phyloP scores from a whole-genome alignment of 2,888 invertebrate species.

The Poecilus cupreus region DNA sequence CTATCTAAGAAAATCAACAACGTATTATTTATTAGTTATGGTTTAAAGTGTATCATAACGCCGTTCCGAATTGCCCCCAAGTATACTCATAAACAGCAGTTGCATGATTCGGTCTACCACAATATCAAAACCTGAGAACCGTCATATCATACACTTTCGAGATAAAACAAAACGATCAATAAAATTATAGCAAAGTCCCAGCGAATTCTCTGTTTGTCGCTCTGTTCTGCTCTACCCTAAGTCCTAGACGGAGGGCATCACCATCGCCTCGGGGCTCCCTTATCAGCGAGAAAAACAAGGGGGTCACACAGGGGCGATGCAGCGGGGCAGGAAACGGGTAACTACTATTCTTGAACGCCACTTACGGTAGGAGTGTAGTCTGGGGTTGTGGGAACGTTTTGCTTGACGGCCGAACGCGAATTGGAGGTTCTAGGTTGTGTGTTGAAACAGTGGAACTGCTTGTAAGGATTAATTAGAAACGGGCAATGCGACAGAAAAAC shows the following conservation, averaged over 20 bases:
- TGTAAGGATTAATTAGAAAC: not conserved
- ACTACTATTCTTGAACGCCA: not conserved
- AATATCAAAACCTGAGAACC: not conserved
- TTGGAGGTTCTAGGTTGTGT: not conserved
- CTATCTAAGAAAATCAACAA: too few relatives aligned
- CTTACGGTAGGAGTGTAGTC: not conserved
- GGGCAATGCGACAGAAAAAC: not conserved
- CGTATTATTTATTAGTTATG: too few relatives aligned
- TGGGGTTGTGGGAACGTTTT: not conserved
- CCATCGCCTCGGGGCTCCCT: not conserved
- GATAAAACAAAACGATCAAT: not conserved
- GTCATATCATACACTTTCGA: not conserved
- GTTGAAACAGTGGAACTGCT: not conserved
- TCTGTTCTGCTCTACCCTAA: not conserved
- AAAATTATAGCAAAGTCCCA: not conserved
- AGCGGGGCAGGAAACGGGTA: not conserved
- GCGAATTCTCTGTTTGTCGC: not conserved
- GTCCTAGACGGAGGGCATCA: not conserved
- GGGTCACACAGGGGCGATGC: not conserved
- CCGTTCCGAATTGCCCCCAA: too few relatives aligned
- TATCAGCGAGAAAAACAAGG: not conserved
- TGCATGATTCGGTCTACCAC: not conserved
- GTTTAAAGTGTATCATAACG: too few relatives aligned
- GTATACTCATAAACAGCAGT: too few relatives aligned
- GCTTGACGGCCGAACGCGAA: too few relatives aligned